A percentile compares a stretch with the other conserved stretches of the same genome.
phyloP scores from a whole-genome alignment of 2,888 invertebrate genomes.

The Cephus runcator region DNA sequence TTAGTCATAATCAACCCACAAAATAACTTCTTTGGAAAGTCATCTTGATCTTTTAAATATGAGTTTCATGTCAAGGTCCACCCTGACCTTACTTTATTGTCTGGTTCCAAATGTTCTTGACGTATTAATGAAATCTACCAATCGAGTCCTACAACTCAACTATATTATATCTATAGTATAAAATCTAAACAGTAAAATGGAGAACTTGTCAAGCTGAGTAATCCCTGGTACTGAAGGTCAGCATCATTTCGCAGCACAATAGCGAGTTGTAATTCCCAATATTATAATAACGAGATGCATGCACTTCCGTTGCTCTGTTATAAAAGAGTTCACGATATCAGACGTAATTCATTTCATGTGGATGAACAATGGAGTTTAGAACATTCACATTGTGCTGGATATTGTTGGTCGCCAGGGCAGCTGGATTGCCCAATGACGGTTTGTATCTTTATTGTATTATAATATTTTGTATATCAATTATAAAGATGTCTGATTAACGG shows the following conservation, averaged over 20 bases:
- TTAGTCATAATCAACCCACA: not conserved
- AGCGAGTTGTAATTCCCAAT: not conserved
- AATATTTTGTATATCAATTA: not conserved
- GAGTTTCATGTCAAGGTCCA: not conserved
- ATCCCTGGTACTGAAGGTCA: not conserved
- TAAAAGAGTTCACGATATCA: not conserved
- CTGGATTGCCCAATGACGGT: not conserved
- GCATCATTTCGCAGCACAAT: not conserved
- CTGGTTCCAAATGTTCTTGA: not conserved
- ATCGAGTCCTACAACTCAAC: not conserved
- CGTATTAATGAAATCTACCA: no score
- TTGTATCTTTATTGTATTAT: not conserved
- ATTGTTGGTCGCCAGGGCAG: not conserved
- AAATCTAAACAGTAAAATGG: not conserved
- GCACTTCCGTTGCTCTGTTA: slow-evolving; percentile 35
- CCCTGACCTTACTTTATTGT: not conserved
- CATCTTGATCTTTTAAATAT: not conserved
- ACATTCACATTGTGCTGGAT: not conserved
- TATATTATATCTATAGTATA: not conserved
- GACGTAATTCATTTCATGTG: not conserved
- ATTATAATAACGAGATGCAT: slow-evolving; percentile 37
- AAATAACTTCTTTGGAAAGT: not conserved
- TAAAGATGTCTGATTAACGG: no score
- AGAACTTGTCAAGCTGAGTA: not conserved
- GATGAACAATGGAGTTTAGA: not conserved